These are phyloP conservation scores for Periophthalmodon schlosseri DNA, from an alignment of 2,113 vertebrate genomes.

Conservation along the genomic window DNA sequence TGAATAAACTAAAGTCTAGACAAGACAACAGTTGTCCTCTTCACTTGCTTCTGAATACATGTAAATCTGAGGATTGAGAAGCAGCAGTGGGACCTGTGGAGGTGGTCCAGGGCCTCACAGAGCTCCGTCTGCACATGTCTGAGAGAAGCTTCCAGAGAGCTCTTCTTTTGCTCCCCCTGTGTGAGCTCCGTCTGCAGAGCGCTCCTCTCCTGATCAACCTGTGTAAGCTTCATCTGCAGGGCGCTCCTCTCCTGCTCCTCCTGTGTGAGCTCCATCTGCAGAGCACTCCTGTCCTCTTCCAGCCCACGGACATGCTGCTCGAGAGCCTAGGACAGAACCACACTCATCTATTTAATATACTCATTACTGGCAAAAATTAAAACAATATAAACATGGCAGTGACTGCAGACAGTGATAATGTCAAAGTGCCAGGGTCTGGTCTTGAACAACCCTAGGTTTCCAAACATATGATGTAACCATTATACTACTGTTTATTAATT, in stretches of 20 bases:
- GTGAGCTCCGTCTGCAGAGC: constrained; percentile 51
- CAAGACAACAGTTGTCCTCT: too few species aligned
- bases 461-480: too few species aligned
- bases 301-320: constrained; percentile 44
- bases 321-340: constrained; percentile 50
- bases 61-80: constrained; percentile 20
- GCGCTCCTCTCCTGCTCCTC: constrained; percentile 37
- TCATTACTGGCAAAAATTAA: too few species aligned
- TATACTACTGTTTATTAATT: too few species aligned
- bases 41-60: too few species aligned
- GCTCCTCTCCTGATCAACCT: constrained; percentile 42
- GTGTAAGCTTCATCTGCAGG: constrained; percentile 50
- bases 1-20: too few species aligned
- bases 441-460: too few species aligned
- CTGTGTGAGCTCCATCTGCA: constrained; percentile 56
- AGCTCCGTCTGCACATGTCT: constrained; percentile 12
- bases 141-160: constrained; percentile 36
- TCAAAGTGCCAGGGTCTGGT: too few species aligned
- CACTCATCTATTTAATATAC: constrained; percentile 10
- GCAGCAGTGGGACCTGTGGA: constrained; percentile 57
- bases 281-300: constrained; percentile 30
- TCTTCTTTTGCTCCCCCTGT: constrained; percentile 41
- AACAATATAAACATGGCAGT: too few species aligned
- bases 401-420: too few species aligned
- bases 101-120: constrained; percentile 42